A percentile compares a stretch with the other conserved stretches of the same genome.
These are phyloP conservation scores for Chloroceryle inda DNA, from an alignment of 2,797 vertebrate species.

Conservation along the genomic window DNA sequence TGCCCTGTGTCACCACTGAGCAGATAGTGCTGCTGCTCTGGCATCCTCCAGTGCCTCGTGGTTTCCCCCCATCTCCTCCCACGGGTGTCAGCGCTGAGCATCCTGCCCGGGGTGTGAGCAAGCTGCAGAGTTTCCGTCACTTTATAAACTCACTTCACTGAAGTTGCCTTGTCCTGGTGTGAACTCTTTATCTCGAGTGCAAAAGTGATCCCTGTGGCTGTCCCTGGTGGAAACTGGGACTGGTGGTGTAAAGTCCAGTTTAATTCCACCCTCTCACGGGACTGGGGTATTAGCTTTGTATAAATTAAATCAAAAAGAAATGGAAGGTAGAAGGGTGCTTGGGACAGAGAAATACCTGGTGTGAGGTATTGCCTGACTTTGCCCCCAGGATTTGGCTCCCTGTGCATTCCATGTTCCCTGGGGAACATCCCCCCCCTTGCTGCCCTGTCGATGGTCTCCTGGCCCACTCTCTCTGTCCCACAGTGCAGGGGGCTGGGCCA, in stretches of 20 bases:
- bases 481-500: neutral
- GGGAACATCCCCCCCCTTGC: too few relatives aligned
- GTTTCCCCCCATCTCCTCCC: neutral
- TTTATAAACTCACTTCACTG: neutral
- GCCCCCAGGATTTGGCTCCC: neutral
- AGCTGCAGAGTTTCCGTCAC: neutral
- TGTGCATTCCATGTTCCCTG: rapidly evolving
- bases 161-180: neutral
- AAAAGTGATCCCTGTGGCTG: neutral
- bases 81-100: rapidly evolving
- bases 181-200: too few relatives aligned
- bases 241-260: neutral
- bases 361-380: neutral
- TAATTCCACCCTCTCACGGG: rapidly evolving
- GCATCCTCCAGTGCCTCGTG: rapidly evolving
- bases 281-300: too few relatives aligned
- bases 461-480: neutral
- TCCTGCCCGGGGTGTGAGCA: rapidly evolving
- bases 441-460: too few relatives aligned
- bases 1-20: neutral
- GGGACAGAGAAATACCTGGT: neutral
- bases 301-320: neutral
- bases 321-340: neutral
- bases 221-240: rapidly evolving
- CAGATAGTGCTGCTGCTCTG: rapidly evolving